Evolutionary conservation across 2,797 vertebrate genomes (phyloP), one percentile per base, ranked within the genome.

Genomic region (Poeciliopsis infans): DNA sequence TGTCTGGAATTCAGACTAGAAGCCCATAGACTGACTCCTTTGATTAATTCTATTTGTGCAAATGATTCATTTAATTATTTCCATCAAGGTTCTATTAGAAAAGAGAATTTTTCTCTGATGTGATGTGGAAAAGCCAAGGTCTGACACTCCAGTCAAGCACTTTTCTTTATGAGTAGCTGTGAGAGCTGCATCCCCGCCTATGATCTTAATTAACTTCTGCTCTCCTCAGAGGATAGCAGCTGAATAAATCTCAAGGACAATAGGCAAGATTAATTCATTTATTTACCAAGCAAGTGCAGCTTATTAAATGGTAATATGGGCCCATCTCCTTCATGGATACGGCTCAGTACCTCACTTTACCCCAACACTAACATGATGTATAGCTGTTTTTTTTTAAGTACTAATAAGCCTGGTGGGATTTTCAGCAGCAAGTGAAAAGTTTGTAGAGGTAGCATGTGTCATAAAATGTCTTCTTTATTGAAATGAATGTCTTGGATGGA

Each of bases 231-330:
- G 91, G 87, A 89, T 91, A 84, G 80, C 82, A 78, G 80, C 85
- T 88, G 88, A 92, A 92, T 90, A 91, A 91, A 92, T 92, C 90
- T 92, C 89, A 94, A 94, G 92, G 94, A 95, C 93, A 94, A 94
- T 89, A 88, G 87, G 87, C 73, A 23, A 85, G 87, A 94, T 94
- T 95, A 91, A 90, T 94, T 94, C 80, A 91, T 92, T 93, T 94
- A 94, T 94, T 94, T 92, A 93, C 91, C 61, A 57, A 88, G 88
- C 83, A 86, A 90, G 82, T 83, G 85, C 83, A 79, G 86, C 93
- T 93, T 91, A 92, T 94, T 89, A 91, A 82, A 88, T 84, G 90
- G 85, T 77, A 85, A 92, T 87, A 53, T 28, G 71, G 76, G 41
- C 80, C 61, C 72, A 66, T 91, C 83, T 92, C 84, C 88, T 89